Evolutionary conservation across 2,888 invertebrate genomes (phyloP), one percentile per base, ranked within the genome.

Genomic region (Mellilla xanthometata): DNA sequence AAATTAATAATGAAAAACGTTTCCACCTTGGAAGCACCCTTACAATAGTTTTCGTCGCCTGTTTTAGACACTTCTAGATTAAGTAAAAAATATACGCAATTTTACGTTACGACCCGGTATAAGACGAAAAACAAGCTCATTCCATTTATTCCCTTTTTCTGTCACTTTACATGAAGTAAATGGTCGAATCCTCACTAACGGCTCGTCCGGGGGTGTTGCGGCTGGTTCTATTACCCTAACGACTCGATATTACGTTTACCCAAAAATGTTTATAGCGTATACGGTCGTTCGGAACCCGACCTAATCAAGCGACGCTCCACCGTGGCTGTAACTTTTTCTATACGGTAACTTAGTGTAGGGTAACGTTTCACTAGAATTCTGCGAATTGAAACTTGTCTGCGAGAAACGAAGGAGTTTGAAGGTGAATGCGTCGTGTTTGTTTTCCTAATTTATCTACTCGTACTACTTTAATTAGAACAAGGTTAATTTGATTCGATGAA

Each of bases 211-310:
- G 59, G 57, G 60, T 61, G 56, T 67, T 62, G 65, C 60, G 68
- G 76, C 70, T 69, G 74, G 72, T 82, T 77, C 86, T 85, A 84
- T 86, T 82, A 86, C 79, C 76, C 76, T 78, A 87, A 87, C 81
- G 82, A 80, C 81, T 65, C 72, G 71, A 78, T 87, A 87, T 88
- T 86, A 84, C 84, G 74, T 81, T 81, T 81, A 82, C 83, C 83
- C 82, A 82, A 85, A 86, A 82, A 81, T 82, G 75, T 82, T 81
- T 82, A 82, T 79, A 67, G 78, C 72, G 60, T 67, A 68, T 72
- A 67, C 66, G 70, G 68, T 72, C 74, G 75, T 83, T 82, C 58
- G 60, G 58, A 61, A 60, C 67, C 76, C 72, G 66, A 76, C 68
- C 77, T 87, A 87, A 87, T 87, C 87, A 87, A 80, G 75, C 75